Evolutionary conservation across 1,140 invertebrate species (phyloP), one percentile per base, ranked within the genome.

Genomic region (Aethina tumida): DNA sequence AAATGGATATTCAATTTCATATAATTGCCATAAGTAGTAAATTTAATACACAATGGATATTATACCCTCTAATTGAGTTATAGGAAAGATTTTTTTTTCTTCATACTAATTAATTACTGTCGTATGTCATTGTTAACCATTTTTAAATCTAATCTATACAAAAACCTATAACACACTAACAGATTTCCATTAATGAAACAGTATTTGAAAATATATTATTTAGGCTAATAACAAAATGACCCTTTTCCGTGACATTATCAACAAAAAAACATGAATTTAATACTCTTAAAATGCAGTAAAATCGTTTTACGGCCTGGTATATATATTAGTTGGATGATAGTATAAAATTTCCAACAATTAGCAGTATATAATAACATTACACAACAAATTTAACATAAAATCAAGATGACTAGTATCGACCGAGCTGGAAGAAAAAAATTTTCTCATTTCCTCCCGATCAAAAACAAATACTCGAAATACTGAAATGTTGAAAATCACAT

Each of bases 321-420:
- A 49, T n/a, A 41, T 45, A 52, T 46, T 18, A 9, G 9, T 12
- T 15, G 21, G 13, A 7, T 34, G 22, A 16, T 8, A 30, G 29
- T 30, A 30, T 43, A 43, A 19, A 38, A 42, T 21, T 41, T 36
- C n/a, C 12, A 21, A 9, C 18, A 9, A 15, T 17, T 38, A 21
- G 21, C 26, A 38, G 31, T 37, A 44, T 35, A 47, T n/a, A n/a
- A n/a, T 44, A 55, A 43, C 42, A 51, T 55, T 49, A 52, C 46
- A 52, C 50, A 53, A 55, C 42, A 47, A 38, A 54, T 52, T 57
- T 46, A 56, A 56, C 43, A 47, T 56, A 59, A 41, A 57, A 44
- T 50, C 41, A 50, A 59, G 51, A 56, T 59, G 57, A 59, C 57
- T 59, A 59, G 57, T 56, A 54, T 46, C 50, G 57, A 56, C 51